These are phyloP conservation scores for Dicrostonyx torquatus DNA, from an alignment of 2,797 vertebrate genomes.

Conservation along the genomic window DNA sequence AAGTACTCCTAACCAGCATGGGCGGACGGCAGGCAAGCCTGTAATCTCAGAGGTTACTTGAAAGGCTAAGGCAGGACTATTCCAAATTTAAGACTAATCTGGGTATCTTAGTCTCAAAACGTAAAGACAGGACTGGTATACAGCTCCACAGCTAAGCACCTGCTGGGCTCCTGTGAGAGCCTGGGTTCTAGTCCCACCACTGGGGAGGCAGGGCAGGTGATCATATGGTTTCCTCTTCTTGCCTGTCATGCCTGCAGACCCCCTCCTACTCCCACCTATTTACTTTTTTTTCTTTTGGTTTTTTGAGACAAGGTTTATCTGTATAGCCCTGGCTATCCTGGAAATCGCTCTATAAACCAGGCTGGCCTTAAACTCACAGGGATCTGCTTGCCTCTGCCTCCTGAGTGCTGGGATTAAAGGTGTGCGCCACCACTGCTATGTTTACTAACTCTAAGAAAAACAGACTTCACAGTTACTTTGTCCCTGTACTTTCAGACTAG, in stretches of 20 bases:
- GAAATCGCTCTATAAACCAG: too few relatives aligned
- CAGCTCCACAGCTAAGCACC: background rate
- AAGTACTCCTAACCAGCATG: too few relatives aligned
- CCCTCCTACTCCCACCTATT: background rate
- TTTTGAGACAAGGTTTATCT: too few relatives aligned
- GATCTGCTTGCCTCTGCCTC: too few relatives aligned
- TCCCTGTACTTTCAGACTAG: background rate
- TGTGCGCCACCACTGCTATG: too few relatives aligned
- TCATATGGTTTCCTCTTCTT: background rate
- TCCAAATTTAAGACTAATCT: background rate
- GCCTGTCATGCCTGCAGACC: background rate
- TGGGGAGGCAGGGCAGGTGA: background rate
- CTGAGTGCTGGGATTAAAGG: too few relatives aligned
- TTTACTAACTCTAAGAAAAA: background rate
- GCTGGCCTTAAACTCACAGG: too few relatives aligned
- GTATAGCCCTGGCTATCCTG: too few relatives aligned
- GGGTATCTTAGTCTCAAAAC: background rate
- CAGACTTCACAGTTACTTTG: background rate
- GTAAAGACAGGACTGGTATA: background rate
- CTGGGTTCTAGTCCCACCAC: background rate
- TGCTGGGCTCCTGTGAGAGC: background rate
- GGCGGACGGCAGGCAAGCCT: too few relatives aligned
- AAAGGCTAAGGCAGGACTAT: background rate
- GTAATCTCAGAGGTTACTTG: background rate
- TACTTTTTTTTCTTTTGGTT: background rate